Evolutionary conservation across 2,113 vertebrate genomes (phyloP), one percentile per base, ranked within the genome.

Genomic region (Dicrurus megarhynchus): DNA sequence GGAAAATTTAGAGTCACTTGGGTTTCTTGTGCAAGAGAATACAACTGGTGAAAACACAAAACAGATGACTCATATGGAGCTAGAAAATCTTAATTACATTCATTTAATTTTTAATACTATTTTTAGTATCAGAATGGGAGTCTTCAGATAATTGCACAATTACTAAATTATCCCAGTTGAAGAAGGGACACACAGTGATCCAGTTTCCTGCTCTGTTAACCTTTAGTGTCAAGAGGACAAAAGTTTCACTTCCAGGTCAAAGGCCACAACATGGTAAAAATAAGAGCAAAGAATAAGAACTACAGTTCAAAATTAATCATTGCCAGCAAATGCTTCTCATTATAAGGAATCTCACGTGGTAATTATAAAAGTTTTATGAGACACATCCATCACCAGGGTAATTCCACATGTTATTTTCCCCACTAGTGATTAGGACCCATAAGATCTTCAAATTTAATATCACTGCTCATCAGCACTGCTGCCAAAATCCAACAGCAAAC

Each of bases 141-240:
- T 97, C 97, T 96, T 97, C 97, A 93, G 98, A 98, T 99, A 99
- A 99, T 99, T 98, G 98, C 87, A 97, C 98, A 98, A 98, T 99
- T 98, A 99, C 99, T 99, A 98, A 99, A 99, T 98, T 98, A 98
- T 97, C 97, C 97, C 98, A 97, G 97, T 98, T 98, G 98, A 97
- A 78, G 95, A 96, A 97, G 97, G 98, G 97, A 97, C 91, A 84
- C 93, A 92, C 92, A 87, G 83, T 97, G 98, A 98, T 98, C 98
- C 57, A 87, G 98, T 98, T 99, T 99, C 99, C 99, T 99, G 99
- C 98, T 97, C 98, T 94, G 92, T 98, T 99, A 99, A 99, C 99
- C 99, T 98, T 97, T 98, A 97, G 98, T 98, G 98, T 98, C 98
- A 98, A 97, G 78, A 97, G 98, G 98, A 97, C 97, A 97, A 92